Conservation (phyloP, 2,888 invertebrate species). For the Ischnus inquisitorius region DNA sequence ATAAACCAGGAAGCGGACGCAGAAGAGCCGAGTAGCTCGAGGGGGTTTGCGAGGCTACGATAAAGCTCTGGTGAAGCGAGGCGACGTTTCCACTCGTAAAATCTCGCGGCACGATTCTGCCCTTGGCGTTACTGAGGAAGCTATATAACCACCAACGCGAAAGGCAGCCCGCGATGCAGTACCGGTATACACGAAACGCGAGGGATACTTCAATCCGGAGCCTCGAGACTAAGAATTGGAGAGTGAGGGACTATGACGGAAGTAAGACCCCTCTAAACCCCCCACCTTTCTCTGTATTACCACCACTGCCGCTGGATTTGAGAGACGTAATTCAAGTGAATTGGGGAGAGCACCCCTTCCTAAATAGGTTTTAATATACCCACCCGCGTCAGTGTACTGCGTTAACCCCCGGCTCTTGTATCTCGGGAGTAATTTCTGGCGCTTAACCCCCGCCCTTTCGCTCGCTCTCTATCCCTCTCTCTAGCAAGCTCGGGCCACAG, state of each 20-base stretch:
- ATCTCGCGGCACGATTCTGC: slow-evolving; percentile 41
- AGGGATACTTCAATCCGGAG: neutral
- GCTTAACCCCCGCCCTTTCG: slow-evolving; percentile 72
- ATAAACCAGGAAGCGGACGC: slow-evolving; percentile 10
- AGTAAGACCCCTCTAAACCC: neutral
- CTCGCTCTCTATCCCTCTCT: neutral
- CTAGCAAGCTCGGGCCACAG: neutral
- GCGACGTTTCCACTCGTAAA: slow-evolving; percentile 41
- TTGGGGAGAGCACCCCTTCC: slow-evolving; percentile 68
- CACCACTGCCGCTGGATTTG: slow-evolving; percentile 66
- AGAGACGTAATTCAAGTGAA: slow-evolving; percentile 77
- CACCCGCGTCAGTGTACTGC: slow-evolving; percentile 71
- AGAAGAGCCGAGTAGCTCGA: neutral
- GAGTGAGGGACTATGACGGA: neutral
- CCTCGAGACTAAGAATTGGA: slow-evolving; percentile 5
- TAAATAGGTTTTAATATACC: slow-evolving; percentile 79
- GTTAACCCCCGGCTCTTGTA: slow-evolving; percentile 68
- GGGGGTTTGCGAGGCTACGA: slow-evolving; percentile 18
- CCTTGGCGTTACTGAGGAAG: slow-evolving; percentile 32
- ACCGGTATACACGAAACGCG: neutral
- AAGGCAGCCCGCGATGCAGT: neutral
- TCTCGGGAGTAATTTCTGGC: slow-evolving; percentile 78
- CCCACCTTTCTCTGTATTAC: slow-evolving; percentile 5
- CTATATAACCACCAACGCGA: neutral
- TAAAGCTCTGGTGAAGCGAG: slow-evolving; percentile 32